Base-by-base conservation (phyloP, 2,113 vertebrate species). In the Aix galericulata region DNA sequence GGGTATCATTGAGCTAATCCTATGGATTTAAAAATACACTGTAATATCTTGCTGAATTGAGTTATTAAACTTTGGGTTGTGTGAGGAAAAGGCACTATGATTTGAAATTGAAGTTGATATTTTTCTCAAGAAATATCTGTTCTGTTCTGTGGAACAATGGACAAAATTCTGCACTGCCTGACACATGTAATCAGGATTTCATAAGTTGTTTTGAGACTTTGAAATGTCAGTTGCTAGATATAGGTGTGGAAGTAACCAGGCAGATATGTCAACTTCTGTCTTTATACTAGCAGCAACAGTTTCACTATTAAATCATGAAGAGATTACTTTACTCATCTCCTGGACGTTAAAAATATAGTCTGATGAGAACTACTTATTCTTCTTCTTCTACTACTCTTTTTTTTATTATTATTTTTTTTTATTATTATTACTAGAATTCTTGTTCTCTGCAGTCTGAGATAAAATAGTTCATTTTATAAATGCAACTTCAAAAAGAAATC, bases 401-500 rank as follows among this genome's bases (percentile, higher is more conserved):
- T 25, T 50, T 25, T 36, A 36, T 36, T 36, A n/a, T n/a, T 36
- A 36, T 50, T 7, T 52, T 26, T 52, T 25, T 23, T 50, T 23
- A 13, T 50, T 23, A 10, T 46, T 22, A 48, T 48, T 48, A 48
- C 23, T 16, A 82, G 42, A 82, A 92, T 95, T 87, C 71, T 95
- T 87, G 14, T 91, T 58, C 86, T 96, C 60, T 95, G 29, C 76
- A 97, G 58, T 60, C 44, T 96, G 60, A 91, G 69, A 97, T 82
- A 95, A 95, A 96, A 94, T 18, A 86, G 42, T 93, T 95, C 79
- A 50, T 95, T 95, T 96, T 89, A 52, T 77, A 97, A 95, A 93
- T 69, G 26, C 52, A 67, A 64, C 90, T 97, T 97, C 93, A 96
- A 95, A 95, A 89, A 92, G 68, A 92, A 96, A 84, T 82, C 66